phyloP scores from a whole-genome alignment of 2,888 invertebrate genomes.

The Bembecia ichneumoniformis region DNA sequence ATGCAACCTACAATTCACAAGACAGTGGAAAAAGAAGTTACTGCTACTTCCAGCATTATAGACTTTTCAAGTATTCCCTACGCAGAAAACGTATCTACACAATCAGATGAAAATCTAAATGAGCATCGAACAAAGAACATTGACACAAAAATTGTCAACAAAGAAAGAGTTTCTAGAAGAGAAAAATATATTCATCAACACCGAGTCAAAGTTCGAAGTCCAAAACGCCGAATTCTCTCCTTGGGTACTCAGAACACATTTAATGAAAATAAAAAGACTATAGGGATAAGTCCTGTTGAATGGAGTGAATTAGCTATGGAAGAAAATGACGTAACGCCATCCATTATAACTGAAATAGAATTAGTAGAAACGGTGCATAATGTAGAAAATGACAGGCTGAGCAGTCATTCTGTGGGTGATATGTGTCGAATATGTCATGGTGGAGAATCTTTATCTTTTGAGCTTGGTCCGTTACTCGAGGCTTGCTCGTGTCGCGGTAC shows the following conservation, averaged over 20 bases:
- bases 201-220: conserved; percentile 52
- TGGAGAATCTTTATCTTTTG: conserved; percentile 36
- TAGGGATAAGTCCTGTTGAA: conserved; percentile 28
- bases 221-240: conserved; percentile 29
- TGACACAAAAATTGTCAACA: conserved; percentile 9
- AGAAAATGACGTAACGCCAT: conserved; percentile 9
- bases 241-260: conserved; percentile 18
- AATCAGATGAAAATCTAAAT: conserved; percentile 6
- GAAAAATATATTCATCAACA: conserved; percentile 41
- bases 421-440: conserved; percentile 67
- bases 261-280: conserved; percentile 12
- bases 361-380: conserved; percentile 11
- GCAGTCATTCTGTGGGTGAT: conserved; percentile 43
- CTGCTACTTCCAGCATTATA: conserved; percentile 37
- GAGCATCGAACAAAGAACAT: conserved; percentile 12
- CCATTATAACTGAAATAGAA: conserved; percentile 3
- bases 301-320: conserved; percentile 28
- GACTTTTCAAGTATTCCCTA: conserved; percentile 23
- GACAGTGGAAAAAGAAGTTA: conserved; percentile 37
- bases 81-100: conserved; percentile 7
- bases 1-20: conserved; percentile 9
- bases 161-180: conserved; percentile 23
- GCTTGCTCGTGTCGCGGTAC: conserved; percentile 74
- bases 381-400: conserved; percentile 18
- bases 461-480: conserved; percentile 50